Conservation (phyloP, 2,888 invertebrate genomes). For the Xanthorhoe designata region DNA sequence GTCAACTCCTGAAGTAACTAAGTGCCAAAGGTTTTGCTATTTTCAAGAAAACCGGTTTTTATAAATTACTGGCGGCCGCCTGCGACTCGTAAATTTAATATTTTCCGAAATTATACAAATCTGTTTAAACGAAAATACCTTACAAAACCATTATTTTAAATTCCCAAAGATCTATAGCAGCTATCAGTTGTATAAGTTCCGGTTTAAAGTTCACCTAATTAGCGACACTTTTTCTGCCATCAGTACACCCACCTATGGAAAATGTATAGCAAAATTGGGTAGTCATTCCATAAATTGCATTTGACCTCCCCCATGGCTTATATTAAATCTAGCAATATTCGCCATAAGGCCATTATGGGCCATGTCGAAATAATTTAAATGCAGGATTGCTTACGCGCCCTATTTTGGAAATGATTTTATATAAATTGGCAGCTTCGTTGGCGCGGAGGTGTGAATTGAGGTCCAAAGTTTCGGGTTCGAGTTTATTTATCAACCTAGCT, state of each 20-base stretch:
- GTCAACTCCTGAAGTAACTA: no score
- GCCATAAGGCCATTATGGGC: constrained; percentile 39
- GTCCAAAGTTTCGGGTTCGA: background rate
- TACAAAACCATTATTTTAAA: no score
- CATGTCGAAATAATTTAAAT: constrained; percentile 37
- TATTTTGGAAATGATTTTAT: constrained; percentile 18
- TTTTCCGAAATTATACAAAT: no score
- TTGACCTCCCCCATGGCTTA: constrained; percentile 49
- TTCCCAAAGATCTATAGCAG: no score
- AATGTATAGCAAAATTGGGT: constrained; percentile 69
- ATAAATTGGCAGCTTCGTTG: constrained; percentile 10
- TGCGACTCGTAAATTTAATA: no score
- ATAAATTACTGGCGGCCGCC: no score
- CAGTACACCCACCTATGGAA: constrained; percentile 50
- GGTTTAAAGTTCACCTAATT: constrained; percentile 8
- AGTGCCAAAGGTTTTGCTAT: no score
- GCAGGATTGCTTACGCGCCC: constrained; percentile 21
- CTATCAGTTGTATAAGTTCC: no score
- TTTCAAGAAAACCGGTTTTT: no score
- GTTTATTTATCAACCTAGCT: background rate
- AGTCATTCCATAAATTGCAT: constrained; percentile 72
- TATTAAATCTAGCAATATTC: constrained; percentile 66
- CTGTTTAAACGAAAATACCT: no score
- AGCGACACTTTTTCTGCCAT: constrained; percentile 25
- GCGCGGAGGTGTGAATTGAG: background rate